Percentiles rank a stretch among this genome's conserved stretches.
phyloP scores from a whole-genome alignment of 2,797 vertebrate species.

The Sebastes trivittatus region DNA sequence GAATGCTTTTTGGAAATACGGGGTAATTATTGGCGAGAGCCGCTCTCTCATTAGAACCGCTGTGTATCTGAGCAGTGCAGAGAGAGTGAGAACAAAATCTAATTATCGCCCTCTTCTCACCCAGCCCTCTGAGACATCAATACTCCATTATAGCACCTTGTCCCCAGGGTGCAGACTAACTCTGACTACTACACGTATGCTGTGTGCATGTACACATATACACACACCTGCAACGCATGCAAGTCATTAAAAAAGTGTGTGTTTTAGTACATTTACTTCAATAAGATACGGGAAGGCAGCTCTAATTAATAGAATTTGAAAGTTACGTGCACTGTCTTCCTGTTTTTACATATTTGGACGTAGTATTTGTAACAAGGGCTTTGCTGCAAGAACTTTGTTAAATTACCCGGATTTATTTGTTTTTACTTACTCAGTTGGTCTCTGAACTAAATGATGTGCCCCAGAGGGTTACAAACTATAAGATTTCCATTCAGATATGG shows the following conservation, averaged over 20 bases:
- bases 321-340: not conserved
- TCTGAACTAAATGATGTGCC: not conserved
- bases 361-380: not conserved
- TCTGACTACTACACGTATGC: constrained; percentile 47
- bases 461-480: not conserved
- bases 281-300: not conserved
- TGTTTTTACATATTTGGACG: not conserved
- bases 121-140: constrained; percentile 77
- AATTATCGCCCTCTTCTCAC: constrained; percentile 83
- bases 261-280: not conserved
- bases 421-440: not conserved
- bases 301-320: not conserved
- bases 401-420: not conserved
- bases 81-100: constrained; percentile 80
- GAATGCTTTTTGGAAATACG: constrained; percentile 59
- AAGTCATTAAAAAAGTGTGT: not conserved
- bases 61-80: constrained; percentile 74
- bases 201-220: constrained; percentile 4
- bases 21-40: constrained; percentile 69
- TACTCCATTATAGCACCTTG: constrained; percentile 81
- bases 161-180: constrained; percentile 63
- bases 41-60: constrained; percentile 73
- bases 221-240: not conserved
- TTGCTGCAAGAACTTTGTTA: not conserved
- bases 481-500: not conserved